Base-by-base conservation (phyloP, 1,140 invertebrate genomes). In the Scaptodrosophila lebanonensis region DNA sequence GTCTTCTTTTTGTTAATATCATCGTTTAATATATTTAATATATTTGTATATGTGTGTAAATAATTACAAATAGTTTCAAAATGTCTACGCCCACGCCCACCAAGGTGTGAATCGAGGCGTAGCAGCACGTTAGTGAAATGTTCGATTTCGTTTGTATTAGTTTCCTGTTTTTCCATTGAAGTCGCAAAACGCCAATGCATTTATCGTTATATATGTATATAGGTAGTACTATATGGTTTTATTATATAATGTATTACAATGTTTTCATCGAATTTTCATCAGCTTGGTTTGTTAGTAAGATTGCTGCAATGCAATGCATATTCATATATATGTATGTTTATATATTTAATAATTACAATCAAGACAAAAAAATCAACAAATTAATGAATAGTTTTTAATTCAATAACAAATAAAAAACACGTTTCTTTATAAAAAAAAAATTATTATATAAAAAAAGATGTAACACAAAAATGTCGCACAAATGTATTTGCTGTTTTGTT, bases 381-480 rank as follows among this genome's bases (percentile, higher is more conserved):
- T 79, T 73, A 79, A 67, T 79, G 72, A 63, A 79, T 72, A 77
- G 53, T 67, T 71, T 76, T 67, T 66, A 56, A 50, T 71, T 77
- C 58, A 70, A 77, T 71, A 77, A 77, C 72, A 77, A 77, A 77
- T 67, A 66, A 66, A 51, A 56, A 62, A 42, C 22, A 25, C 8
- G 8, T 25, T 25, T 25, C 22, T 25, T 25, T 25, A 56, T 56
- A 52, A 63, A 30, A 9, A 17, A 16, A 44, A 22, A 27, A 44
- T 51, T 36, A 70, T 60, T 72, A 76, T 17, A 54, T 58, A 66
- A 49, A 63, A 68, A 33, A 54, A 52, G 61, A 62, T 18, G 49
- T 3, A 32, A 25, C 3, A 36, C 15, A 4, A 25, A 25, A 25
- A 25, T 25, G 3, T 25, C 3, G 8, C 22, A 25, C 22, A 25